Conservation (phyloP, 2,797 vertebrate species). For the Myotis pilosus region DNA sequence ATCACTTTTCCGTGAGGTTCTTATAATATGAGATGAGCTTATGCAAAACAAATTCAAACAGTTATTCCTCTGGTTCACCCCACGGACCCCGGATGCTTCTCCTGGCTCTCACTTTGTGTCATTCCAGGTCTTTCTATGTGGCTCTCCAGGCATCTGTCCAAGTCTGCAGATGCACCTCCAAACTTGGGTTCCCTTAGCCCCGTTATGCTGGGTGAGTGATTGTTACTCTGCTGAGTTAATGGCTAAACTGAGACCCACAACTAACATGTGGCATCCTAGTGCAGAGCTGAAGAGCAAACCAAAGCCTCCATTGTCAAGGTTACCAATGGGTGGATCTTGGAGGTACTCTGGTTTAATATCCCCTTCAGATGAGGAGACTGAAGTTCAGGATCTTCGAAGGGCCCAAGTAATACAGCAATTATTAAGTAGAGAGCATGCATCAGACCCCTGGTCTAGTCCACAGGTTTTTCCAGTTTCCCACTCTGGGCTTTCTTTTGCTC, state of each 20-base stretch:
- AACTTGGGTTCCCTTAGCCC: not conserved
- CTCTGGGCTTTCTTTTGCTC: not conserved
- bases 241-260: not conserved
- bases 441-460: not conserved
- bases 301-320: not conserved
- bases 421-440: not conserved
- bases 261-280: not conserved
- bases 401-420: not conserved
- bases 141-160: not conserved
- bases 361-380: not conserved
- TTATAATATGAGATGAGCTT: conserved; percentile 65
- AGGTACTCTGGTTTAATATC: not conserved
- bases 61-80: not conserved
- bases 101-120: not conserved
- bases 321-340: not conserved
- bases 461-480: not conserved
- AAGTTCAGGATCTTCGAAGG: not conserved
- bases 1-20: conserved; percentile 73
- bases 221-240: not conserved
- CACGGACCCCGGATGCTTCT: not conserved
- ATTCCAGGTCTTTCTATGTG: no score
- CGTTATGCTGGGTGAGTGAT: not conserved
- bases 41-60: not conserved
- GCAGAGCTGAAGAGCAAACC: not conserved
- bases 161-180: not conserved